Evolutionary conservation across 2,113 vertebrate genomes (phyloP).

Genomic region (Dicrurus megarhynchus): DNA sequence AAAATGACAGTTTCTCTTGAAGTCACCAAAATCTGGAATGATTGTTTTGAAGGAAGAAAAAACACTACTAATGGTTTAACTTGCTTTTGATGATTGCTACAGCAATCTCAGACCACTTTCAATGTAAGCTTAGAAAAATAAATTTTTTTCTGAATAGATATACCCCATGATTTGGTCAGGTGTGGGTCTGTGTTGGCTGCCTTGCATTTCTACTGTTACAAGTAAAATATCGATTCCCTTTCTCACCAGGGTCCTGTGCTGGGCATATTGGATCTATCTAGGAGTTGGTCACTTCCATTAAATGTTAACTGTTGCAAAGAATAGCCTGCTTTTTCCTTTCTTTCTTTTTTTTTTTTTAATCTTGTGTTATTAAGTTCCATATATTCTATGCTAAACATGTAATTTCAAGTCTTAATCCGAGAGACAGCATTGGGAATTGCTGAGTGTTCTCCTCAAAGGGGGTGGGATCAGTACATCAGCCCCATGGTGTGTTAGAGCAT

Average conservation of each 20-base stretch:
- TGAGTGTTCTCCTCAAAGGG: not conserved
- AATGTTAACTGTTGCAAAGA: not conserved
- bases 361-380: not conserved
- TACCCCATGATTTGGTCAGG: not conserved
- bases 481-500: conserved; percentile 26
- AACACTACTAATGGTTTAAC: not conserved
- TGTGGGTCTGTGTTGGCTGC: not conserved
- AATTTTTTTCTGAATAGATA: not conserved
- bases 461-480: not conserved
- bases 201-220: not conserved
- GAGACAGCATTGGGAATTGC: not conserved
- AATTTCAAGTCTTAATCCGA: conserved; percentile 53
- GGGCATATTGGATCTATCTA: not conserved
- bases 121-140: not conserved
- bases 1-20: not conserved
- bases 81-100: not conserved
- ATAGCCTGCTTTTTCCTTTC: not conserved
- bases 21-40: not conserved
- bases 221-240: not conserved
- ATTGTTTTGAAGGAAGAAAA: not conserved
- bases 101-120: not conserved
- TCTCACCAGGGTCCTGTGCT: not conserved
- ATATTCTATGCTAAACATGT: not conserved
- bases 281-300: not conserved
- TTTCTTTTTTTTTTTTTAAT: not conserved